A percentile compares a stretch with the other conserved stretches of the same genome.
Evolutionary conservation across 2,797 vertebrate species (phyloP).

Genomic region (Gadopsis bispinosus): DNA sequence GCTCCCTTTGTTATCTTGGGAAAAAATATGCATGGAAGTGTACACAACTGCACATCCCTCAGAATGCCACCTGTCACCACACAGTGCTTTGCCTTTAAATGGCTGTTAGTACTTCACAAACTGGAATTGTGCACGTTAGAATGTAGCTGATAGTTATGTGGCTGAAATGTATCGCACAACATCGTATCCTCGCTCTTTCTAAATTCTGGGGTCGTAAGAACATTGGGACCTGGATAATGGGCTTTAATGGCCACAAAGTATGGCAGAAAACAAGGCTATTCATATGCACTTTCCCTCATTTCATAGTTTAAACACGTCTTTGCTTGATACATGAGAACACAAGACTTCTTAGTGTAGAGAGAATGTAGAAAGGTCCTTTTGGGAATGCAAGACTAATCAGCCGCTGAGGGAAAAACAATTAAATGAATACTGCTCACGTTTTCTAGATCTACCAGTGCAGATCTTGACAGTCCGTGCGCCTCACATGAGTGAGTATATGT

Average conservation of each 20-base stretch:
- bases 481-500: slow-evolving; percentile 87
- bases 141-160: not conserved
- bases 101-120: not conserved
- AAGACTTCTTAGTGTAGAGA: slow-evolving; percentile 20
- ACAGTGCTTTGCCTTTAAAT: not conserved
- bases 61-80: not conserved
- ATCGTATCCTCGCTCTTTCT: not conserved
- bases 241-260: not conserved
- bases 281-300: slow-evolving; percentile 17
- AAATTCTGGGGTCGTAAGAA: too few species aligned
- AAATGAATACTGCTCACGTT: slow-evolving; percentile 81
- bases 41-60: not conserved
- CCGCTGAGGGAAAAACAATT: slow-evolving; percentile 12
- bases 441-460: slow-evolving; percentile 87
- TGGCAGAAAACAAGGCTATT: slow-evolving; percentile 5
- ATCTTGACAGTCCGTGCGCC: slow-evolving; percentile 84
- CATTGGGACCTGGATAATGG: not conserved
- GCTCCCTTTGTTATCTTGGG: not conserved
- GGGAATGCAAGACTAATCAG: slow-evolving; percentile 37
- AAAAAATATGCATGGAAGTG: too few species aligned
- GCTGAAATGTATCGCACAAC: not conserved
- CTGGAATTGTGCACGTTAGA: too few species aligned
- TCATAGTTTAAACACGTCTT: slow-evolving; percentile 35
- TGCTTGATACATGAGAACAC: slow-evolving; percentile 16
- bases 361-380: slow-evolving; percentile 18